These are phyloP conservation scores for Spizella passerina DNA, from an alignment of 2,797 vertebrate genomes.

Conservation along the genomic window DNA sequence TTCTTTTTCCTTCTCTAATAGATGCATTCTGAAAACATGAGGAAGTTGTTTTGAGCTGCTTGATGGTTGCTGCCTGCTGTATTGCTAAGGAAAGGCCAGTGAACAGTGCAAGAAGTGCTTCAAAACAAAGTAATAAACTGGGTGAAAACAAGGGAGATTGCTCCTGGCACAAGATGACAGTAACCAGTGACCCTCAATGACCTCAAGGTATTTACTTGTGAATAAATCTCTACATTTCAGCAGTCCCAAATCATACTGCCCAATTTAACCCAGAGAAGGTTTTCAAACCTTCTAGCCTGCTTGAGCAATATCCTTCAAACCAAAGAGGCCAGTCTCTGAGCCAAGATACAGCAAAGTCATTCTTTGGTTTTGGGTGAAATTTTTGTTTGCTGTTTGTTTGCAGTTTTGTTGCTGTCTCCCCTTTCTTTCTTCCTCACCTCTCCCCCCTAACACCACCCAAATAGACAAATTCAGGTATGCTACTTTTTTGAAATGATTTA, in stretches of 20 bases:
- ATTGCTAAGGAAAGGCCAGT: neutral
- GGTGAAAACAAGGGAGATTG: neutral
- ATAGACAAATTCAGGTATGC: neutral
- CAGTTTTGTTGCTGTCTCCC: neutral
- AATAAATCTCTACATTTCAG: neutral
- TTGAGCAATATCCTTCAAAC: neutral
- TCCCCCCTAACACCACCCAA: fast-evolving
- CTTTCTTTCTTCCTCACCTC: neutral
- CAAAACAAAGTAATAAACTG: neutral
- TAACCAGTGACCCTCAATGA: neutral
- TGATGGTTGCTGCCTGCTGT: neutral
- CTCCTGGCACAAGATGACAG: neutral
- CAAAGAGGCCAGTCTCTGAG: neutral
- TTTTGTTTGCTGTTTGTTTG: neutral
- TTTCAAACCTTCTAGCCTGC: neutral
- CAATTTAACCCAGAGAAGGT: neutral
- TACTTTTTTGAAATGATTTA: neutral
- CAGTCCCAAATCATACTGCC: neutral
- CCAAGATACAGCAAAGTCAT: neutral
- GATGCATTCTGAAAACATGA: neutral
- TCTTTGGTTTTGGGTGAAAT: neutral
- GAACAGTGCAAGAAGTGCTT: neutral
- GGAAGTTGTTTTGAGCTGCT: neutral
- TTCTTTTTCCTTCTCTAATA: neutral
- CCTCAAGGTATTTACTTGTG: neutral